Conservation (phyloP, 1,140 invertebrate genomes). For the Trichomalopsis sarcophagae region DNA sequence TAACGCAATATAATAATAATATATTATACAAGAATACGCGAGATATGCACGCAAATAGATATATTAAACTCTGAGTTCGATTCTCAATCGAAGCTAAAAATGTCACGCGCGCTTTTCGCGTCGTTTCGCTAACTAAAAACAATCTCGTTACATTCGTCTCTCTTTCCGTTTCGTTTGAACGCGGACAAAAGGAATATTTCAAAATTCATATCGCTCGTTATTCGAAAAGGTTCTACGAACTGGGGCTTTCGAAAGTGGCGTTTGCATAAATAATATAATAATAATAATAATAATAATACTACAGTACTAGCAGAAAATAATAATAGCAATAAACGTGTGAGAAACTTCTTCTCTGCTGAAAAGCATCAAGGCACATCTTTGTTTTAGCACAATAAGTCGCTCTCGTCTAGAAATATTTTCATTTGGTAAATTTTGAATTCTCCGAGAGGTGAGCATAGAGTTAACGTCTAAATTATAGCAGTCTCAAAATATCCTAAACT, state of each 20-base stretch:
- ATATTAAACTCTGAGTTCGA: conserved; percentile 58
- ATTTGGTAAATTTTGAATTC: neutral
- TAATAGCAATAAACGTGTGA: neutral
- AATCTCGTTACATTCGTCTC: conserved; percentile 10
- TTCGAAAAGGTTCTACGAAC: conserved; percentile 19
- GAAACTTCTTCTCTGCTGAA: neutral
- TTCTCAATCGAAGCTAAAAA: conserved; percentile 54
- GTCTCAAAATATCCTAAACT: neutral
- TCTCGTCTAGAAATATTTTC: neutral
- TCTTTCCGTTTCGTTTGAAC: neutral
- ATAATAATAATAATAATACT: conserved; percentile 15
- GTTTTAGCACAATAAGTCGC: neutral
- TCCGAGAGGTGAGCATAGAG: neutral
- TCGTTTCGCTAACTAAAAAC: conserved; percentile 18
- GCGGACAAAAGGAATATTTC: neutral
- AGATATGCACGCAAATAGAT: conserved; percentile 51
- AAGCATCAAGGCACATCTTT: conserved; percentile 17
- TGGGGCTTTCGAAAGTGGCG: neutral
- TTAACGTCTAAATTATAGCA: neutral
- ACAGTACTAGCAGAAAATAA: too few species aligned
- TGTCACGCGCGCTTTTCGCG: neutral
- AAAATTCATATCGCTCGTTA: neutral
- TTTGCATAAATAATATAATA: conserved; percentile 34
- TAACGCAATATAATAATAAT: conserved; percentile 23
- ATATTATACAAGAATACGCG: conserved; percentile 53